Percentiles rank a stretch among this genome's conserved stretches.
phyloP scores from a whole-genome alignment of 2,888 invertebrate species.

The Epicampocera succincta region DNA sequence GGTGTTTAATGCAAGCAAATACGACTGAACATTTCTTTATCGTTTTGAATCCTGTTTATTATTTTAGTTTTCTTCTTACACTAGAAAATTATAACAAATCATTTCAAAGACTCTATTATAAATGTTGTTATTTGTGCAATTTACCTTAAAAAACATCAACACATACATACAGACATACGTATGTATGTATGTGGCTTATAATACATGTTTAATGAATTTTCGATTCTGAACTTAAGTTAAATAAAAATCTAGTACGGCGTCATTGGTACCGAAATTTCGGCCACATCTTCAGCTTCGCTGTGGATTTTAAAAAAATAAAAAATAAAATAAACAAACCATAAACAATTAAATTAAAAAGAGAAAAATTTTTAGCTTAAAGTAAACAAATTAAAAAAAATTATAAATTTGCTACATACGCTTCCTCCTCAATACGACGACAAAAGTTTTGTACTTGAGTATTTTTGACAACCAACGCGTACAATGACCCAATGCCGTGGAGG shows the following conservation, averaged over 20 bases:
- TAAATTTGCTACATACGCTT: constrained; percentile 72
- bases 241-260: constrained; percentile 57
- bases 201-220: constrained; percentile 9
- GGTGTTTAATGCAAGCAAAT: too few species aligned
- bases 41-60: too few species aligned
- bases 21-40: too few species aligned
- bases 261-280: constrained; percentile 76
- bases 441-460: constrained; percentile 77
- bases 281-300: constrained; percentile 71
- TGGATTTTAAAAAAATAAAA: constrained; percentile 1
- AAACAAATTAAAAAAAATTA: constrained; percentile 10
- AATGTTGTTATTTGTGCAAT: too few species aligned
- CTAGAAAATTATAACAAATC: too few species aligned
- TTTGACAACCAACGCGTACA: constrained; percentile 75
- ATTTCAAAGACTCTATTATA: too few species aligned
- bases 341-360: not conserved
- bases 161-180: too few species aligned
- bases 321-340: constrained; percentile 29
- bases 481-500: constrained; percentile 76
- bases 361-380: not conserved
- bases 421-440: constrained; percentile 75
- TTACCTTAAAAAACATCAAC: too few species aligned
- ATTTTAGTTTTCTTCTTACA: too few species aligned
- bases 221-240: not conserved
- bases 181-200: too few species aligned